Conservation (phyloP, 2,113 vertebrate genomes). For the Sturnus vulgaris region DNA sequence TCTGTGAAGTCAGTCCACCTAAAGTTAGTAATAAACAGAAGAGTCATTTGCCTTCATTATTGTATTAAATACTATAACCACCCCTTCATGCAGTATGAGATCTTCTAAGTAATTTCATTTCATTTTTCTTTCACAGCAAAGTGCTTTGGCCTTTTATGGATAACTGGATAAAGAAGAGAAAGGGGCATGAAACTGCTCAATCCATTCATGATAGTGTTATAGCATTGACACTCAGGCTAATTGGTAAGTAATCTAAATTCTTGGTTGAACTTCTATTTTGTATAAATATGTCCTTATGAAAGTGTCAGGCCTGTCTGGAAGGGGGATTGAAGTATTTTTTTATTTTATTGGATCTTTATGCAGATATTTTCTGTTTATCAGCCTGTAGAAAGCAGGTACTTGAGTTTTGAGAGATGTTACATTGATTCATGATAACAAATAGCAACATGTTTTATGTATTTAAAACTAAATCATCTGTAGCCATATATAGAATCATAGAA, state of each 20-base stretch:
- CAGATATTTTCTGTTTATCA: neutral
- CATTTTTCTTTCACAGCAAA: slow-evolving; percentile 71
- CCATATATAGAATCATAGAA: neutral
- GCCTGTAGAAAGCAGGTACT: neutral
- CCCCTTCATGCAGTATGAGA: neutral
- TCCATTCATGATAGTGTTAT: slow-evolving; percentile 78
- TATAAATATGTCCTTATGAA: neutral
- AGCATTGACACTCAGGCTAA: slow-evolving; percentile 84
- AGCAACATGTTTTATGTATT: neutral
- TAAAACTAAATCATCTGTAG: neutral
- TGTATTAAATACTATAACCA: neutral
- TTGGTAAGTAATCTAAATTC: slow-evolving; percentile 76
- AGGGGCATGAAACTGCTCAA: slow-evolving; percentile 55
- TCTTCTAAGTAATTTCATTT: neutral
- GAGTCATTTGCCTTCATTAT: neutral
- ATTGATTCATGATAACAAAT: neutral
- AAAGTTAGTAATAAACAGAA: neutral
- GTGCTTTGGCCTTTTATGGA: slow-evolving; percentile 95
- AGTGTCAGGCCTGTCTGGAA: neutral
- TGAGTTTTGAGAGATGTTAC: neutral
- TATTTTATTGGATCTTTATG: neutral
- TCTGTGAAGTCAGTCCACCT: neutral
- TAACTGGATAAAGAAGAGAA: slow-evolving; percentile 85
- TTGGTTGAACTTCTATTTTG: neutral
- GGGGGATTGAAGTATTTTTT: neutral